Base-by-base conservation (phyloP, 2,888 invertebrate species). In the Nasonovia ribisnigri region DNA sequence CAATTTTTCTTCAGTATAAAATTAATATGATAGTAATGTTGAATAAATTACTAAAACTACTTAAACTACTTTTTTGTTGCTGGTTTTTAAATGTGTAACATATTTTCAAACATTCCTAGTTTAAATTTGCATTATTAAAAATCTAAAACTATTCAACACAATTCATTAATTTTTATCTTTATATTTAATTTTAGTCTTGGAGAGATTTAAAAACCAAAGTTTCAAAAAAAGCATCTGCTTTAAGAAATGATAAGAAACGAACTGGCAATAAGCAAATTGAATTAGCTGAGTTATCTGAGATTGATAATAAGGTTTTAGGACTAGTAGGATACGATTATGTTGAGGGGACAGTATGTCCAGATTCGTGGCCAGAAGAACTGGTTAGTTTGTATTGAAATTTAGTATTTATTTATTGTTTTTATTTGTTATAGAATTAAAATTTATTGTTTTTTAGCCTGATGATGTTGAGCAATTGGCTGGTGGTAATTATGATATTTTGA, bases 291-390 rank as follows among this genome's bases (percentile, higher is more conserved):
- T 86, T 86, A 46, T 29, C 42, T 42, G 86, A 86, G 3, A 43
- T 43, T 11, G 86, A 86, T 26, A 86, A 24, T 36, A 86, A 43
- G 26, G 86, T 86, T 86, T 42, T 86, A 26, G 86, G 43, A 29
- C 11, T 86, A 86, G 46, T 86, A 46, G 43, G 86, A 29, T 86
- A 46, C 24, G 86, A 46, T 46, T 86, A 86, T 86, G 43, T 86
- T 26, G 86, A 86, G 46, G 86, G 43, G 42, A 86, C 86, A 46
- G 46, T 29, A 46, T 86, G 86, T 86, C 46, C 86, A 46, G 86
- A 86, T 86, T 86, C 86, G 10, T 86, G 16, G 36, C n/a, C 77
- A 77, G 67, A 90, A 60, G 90, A 90, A 48, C 67, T 77, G 77
- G 77, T 77, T 77, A 77, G 77, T 77, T n/a, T 57, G 57, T 57